Percentiles rank a stretch among this genome's conserved stretches.
Evolutionary conservation across 2,888 invertebrate genomes (phyloP).

Genomic region (Carabus problematicus): DNA sequence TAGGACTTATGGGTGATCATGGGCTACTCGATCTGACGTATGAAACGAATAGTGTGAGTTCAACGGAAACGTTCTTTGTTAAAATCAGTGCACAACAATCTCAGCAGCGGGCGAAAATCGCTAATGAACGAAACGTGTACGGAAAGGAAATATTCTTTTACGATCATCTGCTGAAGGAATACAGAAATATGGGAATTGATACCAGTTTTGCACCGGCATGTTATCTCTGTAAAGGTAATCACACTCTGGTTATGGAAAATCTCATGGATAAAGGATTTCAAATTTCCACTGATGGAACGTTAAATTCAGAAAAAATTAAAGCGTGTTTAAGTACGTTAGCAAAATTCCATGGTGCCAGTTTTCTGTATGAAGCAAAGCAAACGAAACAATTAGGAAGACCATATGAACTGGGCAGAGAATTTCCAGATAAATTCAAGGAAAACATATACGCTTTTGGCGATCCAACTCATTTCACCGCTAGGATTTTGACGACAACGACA

Average conservation of each 20-base stretch:
- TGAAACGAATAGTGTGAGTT: conserved; percentile 16
- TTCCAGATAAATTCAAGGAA: conserved; percentile 48
- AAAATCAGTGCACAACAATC: conserved; percentile 1
- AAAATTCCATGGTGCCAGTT: conserved; percentile 62
- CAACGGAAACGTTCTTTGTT: conserved; percentile 11
- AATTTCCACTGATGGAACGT: conserved; percentile 52
- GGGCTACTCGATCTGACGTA: conserved; percentile 45
- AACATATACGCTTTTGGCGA: conserved; percentile 45
- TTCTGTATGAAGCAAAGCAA: conserved; percentile 60
- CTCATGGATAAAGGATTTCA: conserved; percentile 47
- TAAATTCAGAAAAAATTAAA: conserved; percentile 61
- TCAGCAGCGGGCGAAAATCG: not conserved
- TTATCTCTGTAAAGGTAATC: conserved; percentile 49
- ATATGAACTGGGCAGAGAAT: conserved; percentile 47
- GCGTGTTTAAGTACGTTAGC: conserved; percentile 61
- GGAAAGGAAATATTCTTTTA: conserved; percentile 53
- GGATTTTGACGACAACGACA: conserved; percentile 46
- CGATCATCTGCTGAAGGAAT: conserved; percentile 47
- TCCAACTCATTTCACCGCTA: conserved; percentile 25
- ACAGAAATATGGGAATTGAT: conserved; percentile 46
- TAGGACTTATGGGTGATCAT: conserved; percentile 47
- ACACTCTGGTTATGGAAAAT: conserved; percentile 51
- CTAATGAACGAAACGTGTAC: conserved; percentile 45
- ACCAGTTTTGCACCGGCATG: conserved; percentile 49
- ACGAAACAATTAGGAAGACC: conserved; percentile 44